phyloP scores from a whole-genome alignment of 2,113 vertebrate species.

The Epinephelus lanceolatus region DNA sequence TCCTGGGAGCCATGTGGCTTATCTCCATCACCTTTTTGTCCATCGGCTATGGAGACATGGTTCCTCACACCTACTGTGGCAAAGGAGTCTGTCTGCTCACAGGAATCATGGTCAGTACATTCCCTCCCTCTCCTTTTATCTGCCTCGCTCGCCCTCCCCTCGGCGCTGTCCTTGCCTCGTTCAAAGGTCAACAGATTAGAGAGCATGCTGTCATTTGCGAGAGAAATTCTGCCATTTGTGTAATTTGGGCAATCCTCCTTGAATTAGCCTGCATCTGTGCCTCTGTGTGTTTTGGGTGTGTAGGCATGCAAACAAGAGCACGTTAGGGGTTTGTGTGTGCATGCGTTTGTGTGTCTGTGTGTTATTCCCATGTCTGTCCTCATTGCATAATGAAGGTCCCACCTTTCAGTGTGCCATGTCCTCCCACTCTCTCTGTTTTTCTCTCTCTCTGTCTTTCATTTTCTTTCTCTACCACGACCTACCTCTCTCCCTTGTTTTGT shows the following conservation, averaged over 20 bases:
- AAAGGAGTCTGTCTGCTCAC: slow-evolving; percentile 98
- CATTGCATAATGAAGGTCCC: slow-evolving; percentile 81
- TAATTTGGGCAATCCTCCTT: slow-evolving; percentile 70
- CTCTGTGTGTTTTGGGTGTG: slow-evolving; percentile 59
- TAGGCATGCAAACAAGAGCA: slow-evolving; percentile 68
- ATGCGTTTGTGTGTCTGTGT: background rate
- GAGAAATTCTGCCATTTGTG: slow-evolving; percentile 66
- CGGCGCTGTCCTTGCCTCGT: slow-evolving; percentile 36
- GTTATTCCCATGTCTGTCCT: slow-evolving; percentile 70
- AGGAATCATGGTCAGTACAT: slow-evolving; percentile 95
- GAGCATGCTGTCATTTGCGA: slow-evolving; percentile 54
- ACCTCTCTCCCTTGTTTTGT: slow-evolving; percentile 21
- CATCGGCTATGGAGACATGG: slow-evolving; percentile 99
- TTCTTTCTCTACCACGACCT: slow-evolving; percentile 43
- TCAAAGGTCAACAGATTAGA: slow-evolving; percentile 77
- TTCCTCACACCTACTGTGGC: slow-evolving; percentile 98
- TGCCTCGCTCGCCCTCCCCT: slow-evolving; percentile 3
- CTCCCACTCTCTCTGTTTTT: slow-evolving; percentile 69
- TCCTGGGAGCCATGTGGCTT: slow-evolving; percentile 99
- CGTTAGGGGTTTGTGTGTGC: slow-evolving; percentile 19
- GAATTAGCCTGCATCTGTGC: slow-evolving; percentile 75
- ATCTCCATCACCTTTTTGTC: slow-evolving; percentile 99
- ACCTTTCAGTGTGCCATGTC: slow-evolving; percentile 74
- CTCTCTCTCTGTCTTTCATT: slow-evolving; percentile 30
- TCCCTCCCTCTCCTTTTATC: slow-evolving; percentile 29